Evolutionary conservation across 2,888 invertebrate genomes (phyloP).

Genomic region (Habrosyne pyritoides): DNA sequence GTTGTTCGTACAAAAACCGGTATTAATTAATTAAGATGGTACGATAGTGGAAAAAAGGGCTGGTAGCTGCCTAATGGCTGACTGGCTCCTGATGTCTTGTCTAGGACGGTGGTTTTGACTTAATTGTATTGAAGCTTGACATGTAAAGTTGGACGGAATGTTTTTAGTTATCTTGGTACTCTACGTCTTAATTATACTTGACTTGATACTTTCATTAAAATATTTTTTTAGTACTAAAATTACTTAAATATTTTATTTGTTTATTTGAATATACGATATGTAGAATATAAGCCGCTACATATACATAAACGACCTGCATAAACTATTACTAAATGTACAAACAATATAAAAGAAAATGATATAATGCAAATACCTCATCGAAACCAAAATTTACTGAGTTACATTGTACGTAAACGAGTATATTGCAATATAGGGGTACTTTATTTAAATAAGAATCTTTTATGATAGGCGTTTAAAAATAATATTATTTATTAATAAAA

Average conservation of each 20-base stretch:
- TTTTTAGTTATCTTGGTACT: neutral
- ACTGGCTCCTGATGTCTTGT: conserved; percentile 40
- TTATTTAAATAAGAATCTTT: conserved; percentile 57
- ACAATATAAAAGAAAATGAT: too few species aligned
- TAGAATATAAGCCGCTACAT: too few species aligned
- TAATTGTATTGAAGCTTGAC: conserved; percentile 65
- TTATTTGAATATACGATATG: too few species aligned
- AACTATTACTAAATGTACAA: too few species aligned
- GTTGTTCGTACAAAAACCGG: conserved; percentile 71
- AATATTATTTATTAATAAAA: conserved; percentile 69
- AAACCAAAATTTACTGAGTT: too few species aligned
- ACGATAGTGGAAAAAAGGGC: conserved; percentile 66
- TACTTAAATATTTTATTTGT: too few species aligned
- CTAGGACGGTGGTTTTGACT: conserved; percentile 45
- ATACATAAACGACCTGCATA: too few species aligned
- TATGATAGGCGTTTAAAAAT: conserved; percentile 47
- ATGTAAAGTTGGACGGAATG: conserved; percentile 39
- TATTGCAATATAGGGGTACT: conserved; percentile 63
- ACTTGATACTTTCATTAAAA: neutral
- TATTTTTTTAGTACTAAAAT: too few species aligned
- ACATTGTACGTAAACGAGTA: neutral
- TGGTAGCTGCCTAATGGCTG: conserved; percentile 54
- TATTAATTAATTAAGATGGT: conserved; percentile 78
- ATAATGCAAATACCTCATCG: too few species aligned
- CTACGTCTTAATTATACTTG: neutral